phyloP scores from a whole-genome alignment of 2,888 invertebrate species.

The Periphyllus acericola region DNA sequence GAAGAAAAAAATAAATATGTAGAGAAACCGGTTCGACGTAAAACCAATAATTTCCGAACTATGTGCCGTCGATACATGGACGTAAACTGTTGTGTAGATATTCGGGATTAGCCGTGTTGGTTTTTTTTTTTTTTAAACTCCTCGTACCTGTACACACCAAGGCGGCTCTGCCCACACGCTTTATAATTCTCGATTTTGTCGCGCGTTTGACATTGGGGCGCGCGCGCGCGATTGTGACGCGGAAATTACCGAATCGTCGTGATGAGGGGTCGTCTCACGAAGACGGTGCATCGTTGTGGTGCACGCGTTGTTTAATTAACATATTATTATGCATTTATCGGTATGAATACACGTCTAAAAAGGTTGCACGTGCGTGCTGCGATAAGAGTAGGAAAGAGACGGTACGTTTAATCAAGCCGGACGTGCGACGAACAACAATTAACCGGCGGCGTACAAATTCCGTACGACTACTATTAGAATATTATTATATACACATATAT shows the following conservation, averaged over 20 bases:
- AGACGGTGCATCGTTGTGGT: neutral
- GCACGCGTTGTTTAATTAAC: neutral
- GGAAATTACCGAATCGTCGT: neutral
- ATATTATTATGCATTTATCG: neutral
- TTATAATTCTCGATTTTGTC: constrained; percentile 37
- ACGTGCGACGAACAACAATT: constrained; percentile 4
- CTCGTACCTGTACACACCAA: neutral
- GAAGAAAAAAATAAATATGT: constrained; percentile 44
- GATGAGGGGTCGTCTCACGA: neutral
- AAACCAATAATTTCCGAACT: constrained; percentile 62
- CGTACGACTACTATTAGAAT: neutral
- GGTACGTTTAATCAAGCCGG: constrained; percentile 15
- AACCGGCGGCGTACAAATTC: neutral
- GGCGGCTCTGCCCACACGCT: constrained; percentile 12
- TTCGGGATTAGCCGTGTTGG: constrained; percentile 54
- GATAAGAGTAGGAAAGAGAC: neutral
- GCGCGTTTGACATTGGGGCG: neutral
- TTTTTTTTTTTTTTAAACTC: constrained; percentile 34
- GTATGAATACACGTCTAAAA: neutral
- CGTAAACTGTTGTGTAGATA: constrained; percentile 55
- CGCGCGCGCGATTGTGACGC: neutral
- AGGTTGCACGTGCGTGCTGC: neutral
- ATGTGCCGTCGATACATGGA: constrained; percentile 41
- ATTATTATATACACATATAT: neutral
- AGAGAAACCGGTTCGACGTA: constrained; percentile 58